Conservation (phyloP, 2,797 vertebrate species). For the Poecilia velifera region DNA sequence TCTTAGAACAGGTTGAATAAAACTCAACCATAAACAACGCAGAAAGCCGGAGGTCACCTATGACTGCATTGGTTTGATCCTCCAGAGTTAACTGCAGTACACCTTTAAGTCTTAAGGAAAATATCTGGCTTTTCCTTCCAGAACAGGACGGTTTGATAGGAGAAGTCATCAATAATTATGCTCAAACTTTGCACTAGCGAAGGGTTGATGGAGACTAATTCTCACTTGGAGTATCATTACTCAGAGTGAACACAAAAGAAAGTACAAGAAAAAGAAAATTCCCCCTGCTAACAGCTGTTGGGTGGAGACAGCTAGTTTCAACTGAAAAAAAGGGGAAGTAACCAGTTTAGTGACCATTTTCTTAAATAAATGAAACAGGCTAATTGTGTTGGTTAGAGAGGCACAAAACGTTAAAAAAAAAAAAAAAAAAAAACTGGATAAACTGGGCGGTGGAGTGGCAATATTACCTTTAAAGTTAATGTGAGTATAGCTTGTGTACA, state of each 20-base stretch:
- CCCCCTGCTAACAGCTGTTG: constrained; percentile 38
- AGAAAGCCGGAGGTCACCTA: constrained; percentile 77
- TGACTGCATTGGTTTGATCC: constrained; percentile 51
- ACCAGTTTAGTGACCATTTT: constrained; percentile 31
- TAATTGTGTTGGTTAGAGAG: constrained; percentile 59
- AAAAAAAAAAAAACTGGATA: constrained; percentile 32
- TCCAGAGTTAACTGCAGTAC: constrained; percentile 49
- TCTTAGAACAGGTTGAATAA: constrained; percentile 87
- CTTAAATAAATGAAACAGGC: constrained; percentile 23
- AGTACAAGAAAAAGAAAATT: constrained; percentile 18
- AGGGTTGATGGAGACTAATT: constrained; percentile 48
- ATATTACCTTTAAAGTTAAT: constrained; percentile 31
- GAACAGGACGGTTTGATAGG: constrained; percentile 37
- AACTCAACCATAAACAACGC: constrained; percentile 89
- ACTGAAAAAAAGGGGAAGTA: constrained; percentile 34
- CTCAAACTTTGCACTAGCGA: constrained; percentile 70
- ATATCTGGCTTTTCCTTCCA: constrained; percentile 38
- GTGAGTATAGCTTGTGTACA: constrained; percentile 64
- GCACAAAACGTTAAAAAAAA: constrained; percentile 56
- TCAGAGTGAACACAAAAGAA: constrained; percentile 26
- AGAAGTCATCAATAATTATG: constrained; percentile 64
- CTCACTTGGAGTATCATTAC: constrained; percentile 6
- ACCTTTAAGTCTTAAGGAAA: constrained; percentile 39
- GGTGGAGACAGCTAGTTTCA: constrained; percentile 53
- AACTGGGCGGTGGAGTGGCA: constrained; percentile 36